Base-by-base conservation (phyloP, 1,140 invertebrate species). In the Venustaconcha ellipsiformis region DNA sequence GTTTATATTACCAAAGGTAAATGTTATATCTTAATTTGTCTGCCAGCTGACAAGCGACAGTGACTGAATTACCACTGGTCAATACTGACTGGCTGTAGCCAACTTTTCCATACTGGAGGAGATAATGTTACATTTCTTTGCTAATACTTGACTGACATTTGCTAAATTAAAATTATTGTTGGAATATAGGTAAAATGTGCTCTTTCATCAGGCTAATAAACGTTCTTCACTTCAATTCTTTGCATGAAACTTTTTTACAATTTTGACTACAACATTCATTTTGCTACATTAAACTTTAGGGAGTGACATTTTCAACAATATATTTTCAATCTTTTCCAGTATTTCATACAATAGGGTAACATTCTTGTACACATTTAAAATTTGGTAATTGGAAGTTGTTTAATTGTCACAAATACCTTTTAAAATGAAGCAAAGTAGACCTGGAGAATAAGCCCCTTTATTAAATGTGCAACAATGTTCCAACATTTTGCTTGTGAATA, bases 1-100 rank as follows among this genome's bases (percentile, higher is more conserved):
- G 86, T 83, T 58, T 70, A 58, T 23, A 15, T 67, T 17, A 56
- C 20, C 17, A 17, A 8, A 66, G 6, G 18, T 67, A n/a, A 6
- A 18, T 63, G 17, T 26, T 30, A 30, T 6, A 18, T 14, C 23
- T 63, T 64, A 13, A 37, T 70, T 48, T 59, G 37, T 18, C n/a
- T 26, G 14, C 14, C n/a, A 26, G 6, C 3, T 30, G n/a, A n/a
- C 8, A 11, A 5, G 6, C 13, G 14, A 15, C 18, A 55, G n/a
- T 14, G 11, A 6, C 60, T n/a, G 11, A 18, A 20, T 20, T 23
- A 55, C 67, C 12, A 59, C 6, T 57, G 57, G 67, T 15, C 20
- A 18, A 18, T 58, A 14, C 12, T 6, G 15, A 8, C n/a, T 58
- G 30, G 57, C 57, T 57, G 3, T 60, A 48, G 37, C 30, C 37